Evolutionary conservation across 2,113 vertebrate species (phyloP).

Genomic region (Odobenus rosmarus): DNA sequence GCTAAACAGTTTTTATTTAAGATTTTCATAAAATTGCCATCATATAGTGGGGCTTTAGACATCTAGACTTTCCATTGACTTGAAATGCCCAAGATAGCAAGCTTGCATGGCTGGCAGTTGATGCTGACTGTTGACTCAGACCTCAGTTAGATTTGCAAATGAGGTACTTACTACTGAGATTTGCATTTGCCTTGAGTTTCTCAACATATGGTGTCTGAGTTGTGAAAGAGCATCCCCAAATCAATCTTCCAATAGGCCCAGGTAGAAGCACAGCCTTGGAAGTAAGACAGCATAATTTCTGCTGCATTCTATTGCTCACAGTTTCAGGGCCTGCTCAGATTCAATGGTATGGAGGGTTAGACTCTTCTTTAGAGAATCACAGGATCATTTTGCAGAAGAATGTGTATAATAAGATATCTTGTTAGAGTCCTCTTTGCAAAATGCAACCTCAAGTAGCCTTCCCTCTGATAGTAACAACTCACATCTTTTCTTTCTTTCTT

Average conservation of each 20-base stretch:
- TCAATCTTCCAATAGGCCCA: background rate
- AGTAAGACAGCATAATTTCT: background rate
- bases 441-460: background rate
- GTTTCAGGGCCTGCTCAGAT: background rate
- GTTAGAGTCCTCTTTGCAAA: background rate
- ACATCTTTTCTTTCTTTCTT: background rate
- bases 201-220: background rate
- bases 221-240: background rate
- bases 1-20: background rate
- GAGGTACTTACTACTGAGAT: background rate
- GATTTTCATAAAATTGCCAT: background rate
- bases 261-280: background rate
- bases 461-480: background rate
- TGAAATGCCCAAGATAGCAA: background rate
- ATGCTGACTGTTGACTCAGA: background rate
- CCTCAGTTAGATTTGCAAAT: background rate
- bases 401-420: background rate
- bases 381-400: background rate
- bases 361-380: background rate
- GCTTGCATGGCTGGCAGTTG: background rate
- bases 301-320: background rate
- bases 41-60: background rate
- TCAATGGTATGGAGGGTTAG: background rate
- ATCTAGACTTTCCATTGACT: background rate
- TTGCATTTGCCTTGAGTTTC: constrained; percentile 2